Evolutionary conservation across 2,113 vertebrate genomes (phyloP).

Genomic region (Tetrax tetrax): DNA sequence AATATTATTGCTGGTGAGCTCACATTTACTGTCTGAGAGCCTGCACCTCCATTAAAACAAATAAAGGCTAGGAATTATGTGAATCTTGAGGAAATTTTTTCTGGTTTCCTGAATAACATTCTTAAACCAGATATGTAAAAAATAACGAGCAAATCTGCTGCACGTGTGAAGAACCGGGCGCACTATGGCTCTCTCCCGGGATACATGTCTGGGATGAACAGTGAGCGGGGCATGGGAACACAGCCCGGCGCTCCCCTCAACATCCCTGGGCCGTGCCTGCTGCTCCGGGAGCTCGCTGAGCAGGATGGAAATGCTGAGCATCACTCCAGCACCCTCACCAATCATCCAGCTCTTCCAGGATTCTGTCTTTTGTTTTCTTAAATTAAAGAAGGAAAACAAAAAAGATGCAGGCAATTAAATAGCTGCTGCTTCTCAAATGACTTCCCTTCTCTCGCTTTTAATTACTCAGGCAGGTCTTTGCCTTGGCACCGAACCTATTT

Average conservation of each 20-base stretch:
- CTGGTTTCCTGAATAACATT: background rate
- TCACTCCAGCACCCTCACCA: background rate
- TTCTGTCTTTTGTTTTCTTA: background rate
- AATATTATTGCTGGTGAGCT: background rate
- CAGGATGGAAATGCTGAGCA: background rate
- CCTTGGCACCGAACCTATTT: background rate
- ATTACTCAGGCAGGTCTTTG: background rate
- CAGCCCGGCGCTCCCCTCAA: accelerated
- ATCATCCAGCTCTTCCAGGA: background rate
- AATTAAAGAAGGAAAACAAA: background rate
- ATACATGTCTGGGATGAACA: accelerated
- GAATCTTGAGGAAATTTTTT: background rate
- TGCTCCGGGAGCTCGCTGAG: background rate
- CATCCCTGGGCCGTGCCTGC: accelerated
- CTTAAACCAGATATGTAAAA: background rate
- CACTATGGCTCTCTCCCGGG: background rate
- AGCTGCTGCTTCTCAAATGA: background rate
- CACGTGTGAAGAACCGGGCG: background rate
- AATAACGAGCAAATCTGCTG: background rate
- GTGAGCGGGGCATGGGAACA: background rate
- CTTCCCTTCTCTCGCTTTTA: background rate
- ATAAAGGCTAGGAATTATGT: background rate
- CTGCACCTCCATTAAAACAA: background rate
- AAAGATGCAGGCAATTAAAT: background rate
- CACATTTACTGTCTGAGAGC: background rate